Evolutionary conservation across 2,888 invertebrate genomes (phyloP), one percentile per base, ranked within the genome.

Genomic region (Plagodis pulveraria): DNA sequence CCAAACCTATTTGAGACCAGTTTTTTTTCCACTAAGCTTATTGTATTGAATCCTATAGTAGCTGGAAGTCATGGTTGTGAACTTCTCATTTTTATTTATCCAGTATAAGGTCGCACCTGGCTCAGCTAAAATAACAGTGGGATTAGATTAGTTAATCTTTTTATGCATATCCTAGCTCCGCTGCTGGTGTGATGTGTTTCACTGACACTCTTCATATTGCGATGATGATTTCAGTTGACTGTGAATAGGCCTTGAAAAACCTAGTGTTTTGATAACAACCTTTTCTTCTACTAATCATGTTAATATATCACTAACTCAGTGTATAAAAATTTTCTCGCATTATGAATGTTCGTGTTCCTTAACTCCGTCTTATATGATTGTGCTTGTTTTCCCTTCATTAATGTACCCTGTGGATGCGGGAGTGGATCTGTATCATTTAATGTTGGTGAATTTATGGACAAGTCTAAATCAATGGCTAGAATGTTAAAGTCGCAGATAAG

Each of bases 401-500:
- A 49, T 50, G 38, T 33, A 32, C 34, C 38, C n/a, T 42, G 11
- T 22, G 22, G 38, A 51, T 33, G 47, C 59, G 60, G 70, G 69
- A 71, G 73, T 72, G 69, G 71, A 64, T 77, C 78, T 82, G 81
- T 83, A 77, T 82, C 78, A 67, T 54, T 69, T 69, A 67, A 57
- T 69, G 36, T 61, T 61, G 64, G 65, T 70, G 64, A 67, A 59
- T 62, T 54, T 61, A 62, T 63, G 65, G 63, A 65, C 60, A 49
- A 54, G 42, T 51, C 38, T 34, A 44, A 47, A 49, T 45, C 44
- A 58, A 12, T 42, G 57, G 63, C 50, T 63, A 66, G 60, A 63
- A 63, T 12, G 36, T 58, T 54, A 54, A 53, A 6, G 56, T 56
- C 62, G 57, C 66, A 51, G 56, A 62, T 64, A 50, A 60, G 22